phyloP scores from a whole-genome alignment of 2,888 invertebrate genomes.

The Meiosimyza decipiens region DNA sequence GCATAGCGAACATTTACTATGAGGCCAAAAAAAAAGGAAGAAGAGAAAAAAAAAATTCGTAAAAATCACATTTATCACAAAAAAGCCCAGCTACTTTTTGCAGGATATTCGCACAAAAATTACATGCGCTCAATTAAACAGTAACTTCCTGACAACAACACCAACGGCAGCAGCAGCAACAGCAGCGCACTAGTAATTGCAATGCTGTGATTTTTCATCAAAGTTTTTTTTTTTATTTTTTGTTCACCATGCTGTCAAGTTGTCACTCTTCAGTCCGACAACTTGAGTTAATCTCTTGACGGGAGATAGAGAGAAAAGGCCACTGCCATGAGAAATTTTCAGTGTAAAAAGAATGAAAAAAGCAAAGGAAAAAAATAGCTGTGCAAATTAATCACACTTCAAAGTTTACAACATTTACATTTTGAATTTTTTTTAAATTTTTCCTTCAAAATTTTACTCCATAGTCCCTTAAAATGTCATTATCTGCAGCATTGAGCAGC shows the following conservation, averaged over 20 bases:
- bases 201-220: conserved; percentile 4
- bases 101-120: conserved; percentile 32
- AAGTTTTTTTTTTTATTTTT: conserved; percentile 7
- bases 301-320: not conserved
- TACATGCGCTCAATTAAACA: conserved; percentile 30
- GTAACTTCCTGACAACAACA: conserved; percentile 24
- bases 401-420: conserved; percentile 8
- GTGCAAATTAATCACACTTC: conserved; percentile 13
- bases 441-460: not conserved
- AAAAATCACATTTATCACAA: not conserved
- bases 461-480: conserved; percentile 9
- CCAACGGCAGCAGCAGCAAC: not conserved
- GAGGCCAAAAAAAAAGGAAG: not conserved
- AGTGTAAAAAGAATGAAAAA: not conserved
- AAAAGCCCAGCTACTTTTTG: not conserved
- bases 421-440: not conserved
- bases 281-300: conserved; percentile 13
- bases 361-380: not conserved
- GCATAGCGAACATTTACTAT: not conserved
- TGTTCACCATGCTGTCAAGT: conserved; percentile 11
- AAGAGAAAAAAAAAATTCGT: not conserved
- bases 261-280: conserved; percentile 19
- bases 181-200: not conserved
- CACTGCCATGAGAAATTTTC: not conserved
- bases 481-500: conserved; percentile 6